Conservation (phyloP, 2,113 vertebrate genomes). For the Lepidothrix coronata region DNA sequence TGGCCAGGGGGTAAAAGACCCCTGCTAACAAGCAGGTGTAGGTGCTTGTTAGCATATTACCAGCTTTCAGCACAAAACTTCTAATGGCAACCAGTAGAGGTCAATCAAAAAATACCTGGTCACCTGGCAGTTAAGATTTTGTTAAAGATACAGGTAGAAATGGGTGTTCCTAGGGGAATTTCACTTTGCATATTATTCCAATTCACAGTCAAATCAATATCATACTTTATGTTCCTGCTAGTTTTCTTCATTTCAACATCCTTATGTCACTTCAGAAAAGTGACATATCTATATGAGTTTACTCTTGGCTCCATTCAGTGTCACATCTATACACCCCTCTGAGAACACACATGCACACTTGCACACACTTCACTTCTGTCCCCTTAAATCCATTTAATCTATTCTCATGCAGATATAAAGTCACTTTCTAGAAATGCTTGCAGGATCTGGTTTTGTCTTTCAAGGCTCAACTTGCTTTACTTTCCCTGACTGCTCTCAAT, state of each 20-base stretch:
- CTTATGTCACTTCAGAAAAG: neutral
- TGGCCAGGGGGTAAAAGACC: neutral
- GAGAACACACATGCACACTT: neutral
- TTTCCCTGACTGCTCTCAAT: neutral
- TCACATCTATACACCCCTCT: too few species aligned
- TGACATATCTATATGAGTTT: neutral
- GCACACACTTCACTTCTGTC: neutral
- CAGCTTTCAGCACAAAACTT: neutral
- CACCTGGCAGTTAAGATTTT: neutral
- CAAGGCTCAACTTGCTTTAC: neutral
- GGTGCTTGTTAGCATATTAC: neutral
- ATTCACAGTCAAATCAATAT: neutral
- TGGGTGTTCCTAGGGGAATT: neutral
- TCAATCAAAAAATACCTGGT: neutral
- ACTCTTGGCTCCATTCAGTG: neutral
- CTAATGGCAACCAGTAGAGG: neutral
- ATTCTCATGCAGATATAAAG: fast-evolving
- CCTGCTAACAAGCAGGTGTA: neutral
- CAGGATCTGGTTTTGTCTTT: neutral
- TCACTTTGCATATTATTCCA: neutral
- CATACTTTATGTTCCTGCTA: neutral
- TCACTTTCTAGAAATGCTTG: neutral
- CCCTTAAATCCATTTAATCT: neutral
- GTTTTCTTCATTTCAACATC: neutral
- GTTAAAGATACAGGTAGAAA: neutral